phyloP scores from a whole-genome alignment of 2,113 vertebrate genomes.

The Meriones unguiculatus region DNA sequence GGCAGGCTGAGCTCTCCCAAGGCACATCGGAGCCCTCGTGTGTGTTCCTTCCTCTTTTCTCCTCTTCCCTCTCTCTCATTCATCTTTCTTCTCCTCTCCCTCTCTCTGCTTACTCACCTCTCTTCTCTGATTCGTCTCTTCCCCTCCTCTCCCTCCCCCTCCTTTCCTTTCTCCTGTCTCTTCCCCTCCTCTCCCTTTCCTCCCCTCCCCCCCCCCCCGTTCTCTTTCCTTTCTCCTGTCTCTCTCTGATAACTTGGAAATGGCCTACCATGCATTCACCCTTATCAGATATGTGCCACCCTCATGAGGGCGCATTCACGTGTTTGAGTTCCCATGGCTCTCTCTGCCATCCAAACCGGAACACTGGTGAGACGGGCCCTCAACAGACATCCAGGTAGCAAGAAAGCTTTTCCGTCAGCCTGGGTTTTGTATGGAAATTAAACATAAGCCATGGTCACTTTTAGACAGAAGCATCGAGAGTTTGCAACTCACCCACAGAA shows the following conservation, averaged over 20 bases:
- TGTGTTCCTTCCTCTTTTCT: background rate
- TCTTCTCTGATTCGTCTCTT: background rate
- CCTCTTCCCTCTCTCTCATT: background rate
- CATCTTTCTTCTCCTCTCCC: background rate
- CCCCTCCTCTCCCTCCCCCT: background rate
- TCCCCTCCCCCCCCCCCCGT: too few relatives aligned
- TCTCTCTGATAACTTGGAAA: background rate
- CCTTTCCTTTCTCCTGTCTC: background rate
- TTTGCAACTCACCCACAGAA: too few relatives aligned
- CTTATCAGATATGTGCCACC: too few relatives aligned
- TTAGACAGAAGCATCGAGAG: too few relatives aligned
- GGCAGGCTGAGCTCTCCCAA: background rate
- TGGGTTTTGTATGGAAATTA: background rate
- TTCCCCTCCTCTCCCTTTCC: background rate
- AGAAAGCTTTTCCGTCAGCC: background rate
- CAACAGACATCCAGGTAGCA: accelerated
- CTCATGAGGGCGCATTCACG: background rate
- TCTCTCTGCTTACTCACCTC: background rate
- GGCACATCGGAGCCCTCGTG: background rate
- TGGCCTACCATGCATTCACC: background rate
- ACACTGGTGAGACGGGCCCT: too few relatives aligned
- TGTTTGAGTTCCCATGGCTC: background rate
- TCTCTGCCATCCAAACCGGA: background rate
- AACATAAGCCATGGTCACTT: background rate
- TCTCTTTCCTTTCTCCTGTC: background rate